These are phyloP conservation scores for Zapus hudsonius DNA, from an alignment of 2,113 vertebrate species.

Conservation along the genomic window DNA sequence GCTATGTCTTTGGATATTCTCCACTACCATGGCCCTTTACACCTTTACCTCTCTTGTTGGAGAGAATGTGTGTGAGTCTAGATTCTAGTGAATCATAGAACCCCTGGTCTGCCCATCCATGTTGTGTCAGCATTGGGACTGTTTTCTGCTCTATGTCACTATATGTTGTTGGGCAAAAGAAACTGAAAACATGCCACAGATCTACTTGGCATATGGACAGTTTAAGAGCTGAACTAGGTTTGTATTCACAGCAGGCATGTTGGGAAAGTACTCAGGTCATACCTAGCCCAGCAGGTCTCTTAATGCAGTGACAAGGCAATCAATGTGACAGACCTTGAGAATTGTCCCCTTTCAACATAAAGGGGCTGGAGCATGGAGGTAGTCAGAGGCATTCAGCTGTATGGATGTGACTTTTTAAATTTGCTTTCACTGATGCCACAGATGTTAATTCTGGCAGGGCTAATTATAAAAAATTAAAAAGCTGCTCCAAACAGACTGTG, in stretches of 20 bases:
- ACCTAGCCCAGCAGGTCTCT: slow-evolving; percentile 72
- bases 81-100: slow-evolving; percentile 68
- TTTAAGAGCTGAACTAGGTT: slow-evolving; percentile 68
- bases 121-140: slow-evolving; percentile 55
- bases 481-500: slow-evolving; percentile 85
- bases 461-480: slow-evolving; percentile 88
- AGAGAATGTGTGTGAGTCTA: slow-evolving; percentile 49
- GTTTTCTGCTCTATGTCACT: slow-evolving; percentile 59
- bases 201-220: slow-evolving; percentile 68
- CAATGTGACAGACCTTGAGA: slow-evolving; percentile 79
- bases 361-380: background rate
- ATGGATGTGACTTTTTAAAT: slow-evolving; percentile 80
- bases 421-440: slow-evolving; percentile 80
- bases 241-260: slow-evolving; percentile 67
- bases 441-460: slow-evolving; percentile 85
- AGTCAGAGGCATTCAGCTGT: slow-evolving; percentile 64
- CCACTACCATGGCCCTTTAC: too few relatives aligned
- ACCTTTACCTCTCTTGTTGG: slow-evolving; percentile 50
- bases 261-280: slow-evolving; percentile 72
- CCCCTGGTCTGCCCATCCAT: slow-evolving; percentile 60
- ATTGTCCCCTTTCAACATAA: slow-evolving; percentile 74
- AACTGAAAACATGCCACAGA: slow-evolving; percentile 73
- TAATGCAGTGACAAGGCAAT: slow-evolving; percentile 73
- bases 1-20: too few relatives aligned
- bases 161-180: slow-evolving; percentile 56